Evolutionary conservation across 2,888 invertebrate species (phyloP).

Genomic region (Stomorhina lunata): DNA sequence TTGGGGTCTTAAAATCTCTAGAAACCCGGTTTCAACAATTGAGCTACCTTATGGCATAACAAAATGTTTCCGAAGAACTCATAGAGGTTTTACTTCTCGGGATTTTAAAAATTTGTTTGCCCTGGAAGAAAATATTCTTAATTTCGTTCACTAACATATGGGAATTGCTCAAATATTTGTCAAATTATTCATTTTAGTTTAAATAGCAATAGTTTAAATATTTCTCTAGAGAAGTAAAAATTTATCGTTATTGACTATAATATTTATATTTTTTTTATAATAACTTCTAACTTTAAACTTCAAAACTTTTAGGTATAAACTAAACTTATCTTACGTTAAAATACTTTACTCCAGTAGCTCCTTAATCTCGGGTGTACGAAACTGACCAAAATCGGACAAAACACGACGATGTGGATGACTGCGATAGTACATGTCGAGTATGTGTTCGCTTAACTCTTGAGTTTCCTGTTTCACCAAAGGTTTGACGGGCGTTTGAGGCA

Average conservation of each 20-base stretch:
- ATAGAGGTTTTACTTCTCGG: slow-evolving; percentile 77
- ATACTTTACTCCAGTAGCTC: slow-evolving; percentile 51
- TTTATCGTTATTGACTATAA: slow-evolving; percentile 4
- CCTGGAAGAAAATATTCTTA: too few species aligned
- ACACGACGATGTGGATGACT: slow-evolving; percentile 77
- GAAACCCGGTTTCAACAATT: slow-evolving; percentile 94
- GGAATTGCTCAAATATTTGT: not conserved
- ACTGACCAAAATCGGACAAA: slow-evolving; percentile 76
- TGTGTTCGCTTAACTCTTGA: slow-evolving; percentile 75
- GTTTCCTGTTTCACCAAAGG: slow-evolving; percentile 68
- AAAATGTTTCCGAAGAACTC: slow-evolving; percentile 81
- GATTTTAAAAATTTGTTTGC: too few species aligned
- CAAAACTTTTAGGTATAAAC: not conserved
- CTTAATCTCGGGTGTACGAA: slow-evolving; percentile 71
- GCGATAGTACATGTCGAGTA: slow-evolving; percentile 76
- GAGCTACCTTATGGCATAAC: slow-evolving; percentile 84
- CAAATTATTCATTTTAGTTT: not conserved
- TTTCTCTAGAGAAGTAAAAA: slow-evolving; percentile 17
- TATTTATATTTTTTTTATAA: not conserved
- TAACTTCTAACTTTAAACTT: not conserved
- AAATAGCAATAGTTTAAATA: not conserved
- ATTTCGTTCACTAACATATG: too few species aligned
- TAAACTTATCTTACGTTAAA: not conserved
- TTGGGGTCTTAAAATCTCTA: slow-evolving; percentile 92
- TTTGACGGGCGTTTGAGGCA: slow-evolving; percentile 61